Base-by-base conservation (phyloP, 2,113 vertebrate genomes). In the Anarrhichthys ocellatus region DNA sequence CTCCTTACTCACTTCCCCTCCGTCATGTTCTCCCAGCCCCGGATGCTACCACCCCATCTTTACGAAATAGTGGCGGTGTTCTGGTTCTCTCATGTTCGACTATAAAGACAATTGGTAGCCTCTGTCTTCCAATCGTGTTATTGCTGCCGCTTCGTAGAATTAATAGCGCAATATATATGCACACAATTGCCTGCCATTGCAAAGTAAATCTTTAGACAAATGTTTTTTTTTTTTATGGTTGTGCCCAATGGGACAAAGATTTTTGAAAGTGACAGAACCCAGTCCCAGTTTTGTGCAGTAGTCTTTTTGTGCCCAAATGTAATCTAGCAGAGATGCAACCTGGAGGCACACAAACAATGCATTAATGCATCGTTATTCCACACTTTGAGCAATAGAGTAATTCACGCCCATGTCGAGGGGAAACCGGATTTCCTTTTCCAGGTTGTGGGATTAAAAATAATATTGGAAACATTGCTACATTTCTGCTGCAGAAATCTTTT, bases 381-480 rank as follows among this genome's bases (percentile, higher is more conserved):
- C 69, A 81, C 66, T 84, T 29, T 44, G 38, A 66, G 61, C 66
- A 73, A 22, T 78, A 64, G 82, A 74, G 82, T 18, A 66, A 83
- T 78, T 81, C 56, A 66, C 32, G 3, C 18, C 24, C 22, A 52
- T 83, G 65, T 81, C 14, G 68, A 63, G 9, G 13, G 56, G 46
- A 65, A 80, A 44, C 38, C 2, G 20, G 65, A 27, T 87, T 73
- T 66, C 20, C 46, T 71, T 76, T 89, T 80, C 29, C 67, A 76
- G 71, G 56, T 83, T 87, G 59, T 44, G 32, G 68, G 52, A 87
- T 87, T 78, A 83, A 76, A 50, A 69, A 22, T 78, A 72, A 80
- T 66, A 17, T 54, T 20, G 42, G 68, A 75, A 69, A 81, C 54
- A 32, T 42, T 38, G 32, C 29, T 70, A 6, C 13, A 46, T 48